Base-by-base conservation (phyloP, 2,113 vertebrate species). In the Smithornis capensis region DNA sequence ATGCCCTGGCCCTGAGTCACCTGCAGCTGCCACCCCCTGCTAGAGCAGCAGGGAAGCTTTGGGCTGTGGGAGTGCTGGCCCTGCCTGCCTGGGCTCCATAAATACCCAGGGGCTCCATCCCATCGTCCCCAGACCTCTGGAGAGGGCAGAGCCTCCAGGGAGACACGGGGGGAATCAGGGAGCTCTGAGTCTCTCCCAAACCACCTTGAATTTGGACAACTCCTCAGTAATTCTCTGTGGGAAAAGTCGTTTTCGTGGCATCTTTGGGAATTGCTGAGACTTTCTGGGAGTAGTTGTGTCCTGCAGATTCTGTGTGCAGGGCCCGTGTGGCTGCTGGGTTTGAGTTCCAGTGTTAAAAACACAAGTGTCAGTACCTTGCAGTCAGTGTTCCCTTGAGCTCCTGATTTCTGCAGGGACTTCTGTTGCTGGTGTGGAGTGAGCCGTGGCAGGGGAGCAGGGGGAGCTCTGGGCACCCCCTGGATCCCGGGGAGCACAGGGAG, bases 381-480 rank as follows among this genome's bases (percentile, higher is more conserved):
- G 15, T 33, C 50, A 16, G 8, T 2, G 3, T 7, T 6, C 33
- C 18, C 56, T 9, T 4, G 31, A 67, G 74, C 21, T 42, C 12
- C 50, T 52, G 0, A 19, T 49, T 52, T 53, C 35, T 19, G 31
- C 4, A 77, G 14, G 10, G 7, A 7, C 37, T 47, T 52, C 65
- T 18, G 2, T 23, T 19, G 28, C 1, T 44, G 25, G 40, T 28
- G 47, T 65, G 87, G 27, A 42, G 37, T 1, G 45, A 67, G 19
- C 23, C 5, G 0, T 16, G 2, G 3, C 1, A 6, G n/a, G 12
- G 3, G 47, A 24, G 15, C 14, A 3, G 5, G 0, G 6, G 6
- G 65, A 74, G 42, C 69, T 57, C 16, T 8, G 19, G 2, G 38
- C 21, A 4, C 1, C 0, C 31, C 42, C 29, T 5, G 81, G 12